phyloP scores from a whole-genome alignment of 2,888 invertebrate species.

The Atethmia centrago region DNA sequence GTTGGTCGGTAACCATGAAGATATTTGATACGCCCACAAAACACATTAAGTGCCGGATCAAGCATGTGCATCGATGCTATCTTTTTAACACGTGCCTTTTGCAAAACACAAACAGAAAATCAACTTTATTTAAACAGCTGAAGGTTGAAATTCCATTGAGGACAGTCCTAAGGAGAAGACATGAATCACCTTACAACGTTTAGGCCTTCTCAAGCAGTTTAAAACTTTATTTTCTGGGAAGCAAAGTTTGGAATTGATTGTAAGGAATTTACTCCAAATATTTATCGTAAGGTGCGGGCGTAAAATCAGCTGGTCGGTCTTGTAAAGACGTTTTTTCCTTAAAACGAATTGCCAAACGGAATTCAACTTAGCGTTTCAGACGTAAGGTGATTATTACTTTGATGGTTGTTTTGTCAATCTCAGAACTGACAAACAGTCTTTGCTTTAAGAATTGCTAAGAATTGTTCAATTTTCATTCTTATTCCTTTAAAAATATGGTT shows the following conservation, averaged over 20 bases:
- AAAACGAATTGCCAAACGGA: neutral
- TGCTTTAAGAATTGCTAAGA: neutral
- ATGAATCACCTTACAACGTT: conserved; percentile 61
- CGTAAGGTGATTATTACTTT: conserved; percentile 13
- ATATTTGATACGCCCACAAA: conserved; percentile 88
- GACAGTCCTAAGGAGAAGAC: conserved; percentile 50
- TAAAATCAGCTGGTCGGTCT: conserved; percentile 84
- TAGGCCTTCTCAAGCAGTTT: conserved; percentile 36
- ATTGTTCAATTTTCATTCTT: conserved; percentile 31
- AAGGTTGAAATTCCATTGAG: conserved; percentile 12
- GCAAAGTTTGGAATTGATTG: conserved; percentile 32
- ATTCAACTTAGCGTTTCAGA: conserved; percentile 11
- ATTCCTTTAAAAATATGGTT: conserved; percentile 16
- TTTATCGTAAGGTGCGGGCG: conserved; percentile 80
- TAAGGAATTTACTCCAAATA: conserved; percentile 68
- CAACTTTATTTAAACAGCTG: conserved; percentile 34
- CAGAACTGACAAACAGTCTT: conserved; percentile 1
- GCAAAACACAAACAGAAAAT: conserved; percentile 35
- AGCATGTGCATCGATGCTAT: conserved; percentile 86
- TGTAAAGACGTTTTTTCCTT: conserved; percentile 51
- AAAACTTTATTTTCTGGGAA: conserved; percentile 13
- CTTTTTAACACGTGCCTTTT: conserved; percentile 81
- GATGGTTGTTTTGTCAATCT: conserved; percentile 17
- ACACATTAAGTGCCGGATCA: conserved; percentile 87
- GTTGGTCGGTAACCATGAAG: conserved; percentile 74